A percentile compares a stretch with the other conserved stretches of the same genome.
phyloP scores from a whole-genome alignment of 2,113 vertebrate genomes.

The Leptodactylus fuscus region DNA sequence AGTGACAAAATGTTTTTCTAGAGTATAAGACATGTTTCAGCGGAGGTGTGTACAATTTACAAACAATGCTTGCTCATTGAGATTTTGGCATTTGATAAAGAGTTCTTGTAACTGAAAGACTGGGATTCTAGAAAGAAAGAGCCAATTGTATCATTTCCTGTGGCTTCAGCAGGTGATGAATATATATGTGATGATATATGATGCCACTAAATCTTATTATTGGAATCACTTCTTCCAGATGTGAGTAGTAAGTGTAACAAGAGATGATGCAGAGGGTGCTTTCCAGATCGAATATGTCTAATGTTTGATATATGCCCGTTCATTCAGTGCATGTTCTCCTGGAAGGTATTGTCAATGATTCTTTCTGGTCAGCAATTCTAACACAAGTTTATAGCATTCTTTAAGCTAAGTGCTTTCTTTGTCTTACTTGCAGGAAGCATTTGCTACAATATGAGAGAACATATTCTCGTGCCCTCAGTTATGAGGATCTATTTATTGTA shows the following conservation, averaged over 20 bases:
- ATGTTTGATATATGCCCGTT: constrained; percentile 34
- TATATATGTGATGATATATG: constrained; percentile 27
- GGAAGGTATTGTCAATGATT: constrained; percentile 23
- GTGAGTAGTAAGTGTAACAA: constrained; percentile 33
- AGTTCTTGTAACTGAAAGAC: neutral
- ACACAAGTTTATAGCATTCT: neutral
- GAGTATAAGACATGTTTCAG: neutral
- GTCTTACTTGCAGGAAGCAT: neutral
- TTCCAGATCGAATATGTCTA: constrained; percentile 46
- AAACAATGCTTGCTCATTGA: constrained; percentile 16
- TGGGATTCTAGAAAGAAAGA: neutral
- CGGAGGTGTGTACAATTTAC: neutral
- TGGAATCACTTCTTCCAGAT: constrained; percentile 35
- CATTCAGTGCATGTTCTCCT: constrained; percentile 12
- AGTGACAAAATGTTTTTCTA: neutral
- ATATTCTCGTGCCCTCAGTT: neutral
- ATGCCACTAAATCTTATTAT: constrained; percentile 38
- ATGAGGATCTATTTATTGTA: too few relatives aligned
- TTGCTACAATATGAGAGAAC: neutral
- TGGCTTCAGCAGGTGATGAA: constrained; percentile 27
- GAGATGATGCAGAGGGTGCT: constrained; percentile 50
- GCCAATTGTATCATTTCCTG: neutral
- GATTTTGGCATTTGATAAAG: constrained; percentile 25
- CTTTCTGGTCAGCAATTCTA: constrained; percentile 23
- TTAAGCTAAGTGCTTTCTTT: constrained; percentile 5